A percentile compares a stretch with the other conserved stretches of the same genome.
These are phyloP conservation scores for Metaphire vulgaris DNA, from an alignment of 1,140 invertebrate species.

Conservation along the genomic window DNA sequence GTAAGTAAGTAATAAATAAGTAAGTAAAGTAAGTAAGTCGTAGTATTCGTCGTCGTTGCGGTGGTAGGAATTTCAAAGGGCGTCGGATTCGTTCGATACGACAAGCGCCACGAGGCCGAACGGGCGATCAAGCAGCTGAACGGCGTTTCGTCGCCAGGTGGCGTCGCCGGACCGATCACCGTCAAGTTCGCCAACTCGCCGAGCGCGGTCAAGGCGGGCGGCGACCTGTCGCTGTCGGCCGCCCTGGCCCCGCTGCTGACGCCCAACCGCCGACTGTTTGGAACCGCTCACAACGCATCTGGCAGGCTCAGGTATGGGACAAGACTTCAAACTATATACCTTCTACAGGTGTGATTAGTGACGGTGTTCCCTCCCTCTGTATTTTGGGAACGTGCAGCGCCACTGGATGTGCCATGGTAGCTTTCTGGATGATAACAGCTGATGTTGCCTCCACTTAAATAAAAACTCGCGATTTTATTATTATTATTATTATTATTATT, in stretches of 20 bases:
- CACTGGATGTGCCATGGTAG: too few relatives aligned
- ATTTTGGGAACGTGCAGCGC: too few relatives aligned
- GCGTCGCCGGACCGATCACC: conserved; percentile 90
- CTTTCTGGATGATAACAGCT: too few relatives aligned
- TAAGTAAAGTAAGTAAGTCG: too few relatives aligned
- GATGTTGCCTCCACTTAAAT: too few relatives aligned
- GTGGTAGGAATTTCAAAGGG: conserved; percentile 91
- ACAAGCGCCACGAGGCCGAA: conserved; percentile 94
- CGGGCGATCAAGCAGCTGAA: conserved; percentile 95
- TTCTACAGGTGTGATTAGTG: too few relatives aligned
- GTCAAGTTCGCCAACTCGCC: conserved; percentile 96
- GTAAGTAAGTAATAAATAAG: too few relatives aligned
- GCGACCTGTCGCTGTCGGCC: conserved; percentile 31
- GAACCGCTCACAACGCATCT: conserved; percentile 84
- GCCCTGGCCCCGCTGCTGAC: conserved; percentile 67
- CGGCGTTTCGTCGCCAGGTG: conserved; percentile 79
- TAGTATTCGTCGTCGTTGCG: too few relatives aligned
- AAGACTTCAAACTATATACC: neutral
- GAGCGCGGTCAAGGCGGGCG: conserved; percentile 42
- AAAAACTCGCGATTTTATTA: too few relatives aligned
- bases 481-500: too few relatives aligned
- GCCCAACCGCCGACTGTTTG: conserved; percentile 70
- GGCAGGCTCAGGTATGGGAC: conserved; percentile 75
- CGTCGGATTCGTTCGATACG: conserved; percentile 98
- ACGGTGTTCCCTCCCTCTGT: too few relatives aligned